These are phyloP conservation scores for Madoqua kirkii DNA, from an alignment of 2,113 vertebrate genomes.

Conservation along the genomic window DNA sequence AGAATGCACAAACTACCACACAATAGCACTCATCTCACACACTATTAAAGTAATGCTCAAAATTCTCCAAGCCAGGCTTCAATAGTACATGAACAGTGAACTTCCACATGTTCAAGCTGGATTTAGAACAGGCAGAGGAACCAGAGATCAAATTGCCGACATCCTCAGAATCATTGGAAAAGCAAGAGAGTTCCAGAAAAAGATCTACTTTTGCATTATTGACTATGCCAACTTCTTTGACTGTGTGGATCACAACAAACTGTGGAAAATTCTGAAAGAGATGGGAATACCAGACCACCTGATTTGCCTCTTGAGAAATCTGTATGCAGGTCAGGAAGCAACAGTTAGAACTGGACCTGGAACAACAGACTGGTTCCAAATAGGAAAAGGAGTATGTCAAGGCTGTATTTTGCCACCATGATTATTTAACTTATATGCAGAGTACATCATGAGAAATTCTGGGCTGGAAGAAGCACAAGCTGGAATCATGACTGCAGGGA, in stretches of 20 bases:
- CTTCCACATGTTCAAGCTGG: not conserved
- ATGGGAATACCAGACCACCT: not conserved
- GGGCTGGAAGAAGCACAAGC: not conserved
- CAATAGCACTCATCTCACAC: not conserved
- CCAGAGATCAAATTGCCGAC: not conserved
- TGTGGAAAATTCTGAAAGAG: not conserved
- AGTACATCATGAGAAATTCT: not conserved
- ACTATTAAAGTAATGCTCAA: not conserved
- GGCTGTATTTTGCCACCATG: not conserved
- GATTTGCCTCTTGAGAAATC: not conserved
- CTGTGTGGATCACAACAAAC: not conserved
- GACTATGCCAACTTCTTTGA: not conserved
- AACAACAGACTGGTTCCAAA: not conserved
- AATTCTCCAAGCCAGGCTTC: not conserved
- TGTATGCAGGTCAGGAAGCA: not conserved
- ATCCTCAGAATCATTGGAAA: not conserved
- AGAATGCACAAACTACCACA: not conserved
- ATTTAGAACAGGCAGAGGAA: not conserved
- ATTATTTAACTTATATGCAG: not conserved
- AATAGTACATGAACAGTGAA: not conserved
- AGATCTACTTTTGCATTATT: not conserved
- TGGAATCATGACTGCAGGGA: not conserved
- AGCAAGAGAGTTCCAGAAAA: not conserved
- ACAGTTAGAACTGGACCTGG: not conserved
- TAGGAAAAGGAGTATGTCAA: not conserved